Evolutionary conservation across 2,797 vertebrate species (phyloP), one percentile per base, ranked within the genome.

Genomic region (Garrulus glandarius): DNA sequence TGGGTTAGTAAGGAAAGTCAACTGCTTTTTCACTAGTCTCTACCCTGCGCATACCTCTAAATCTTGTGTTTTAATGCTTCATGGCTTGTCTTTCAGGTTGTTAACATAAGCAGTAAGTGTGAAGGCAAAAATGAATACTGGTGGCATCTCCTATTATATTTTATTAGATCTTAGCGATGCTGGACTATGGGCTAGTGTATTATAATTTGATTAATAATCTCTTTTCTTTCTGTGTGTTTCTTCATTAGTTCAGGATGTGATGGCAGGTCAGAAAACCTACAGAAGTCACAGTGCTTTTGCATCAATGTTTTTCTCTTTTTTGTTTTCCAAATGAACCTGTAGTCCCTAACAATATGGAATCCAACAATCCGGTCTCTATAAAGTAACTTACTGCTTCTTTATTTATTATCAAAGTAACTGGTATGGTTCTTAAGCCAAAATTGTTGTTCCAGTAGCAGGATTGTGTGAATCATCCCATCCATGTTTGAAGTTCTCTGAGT

Each of bases 291-390:
- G 13, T 60, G 34, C 22, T 63, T 86, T 70, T 78, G 13, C 5
- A 3, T 68, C 30, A 15, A 1, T 65, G 11, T 5, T 87, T 55
- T 29, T 22, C 12, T 3, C 0, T 10, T 14, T 30, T 16, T 13
- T 47, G 5, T 10, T 56, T 10, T 12, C 19, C 15, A n/a, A 15
- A 41, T 37, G n/a, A 79, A 23, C 16, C n/a, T 76, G 18, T 65
- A 47, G 57, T 86, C 39, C 79, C 17, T 59, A 81, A 21, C 29
- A 53, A 10, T 19, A 53, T 23, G 13, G 11, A 76, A 30, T 79
- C 44, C 27, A 68, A 13, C 37, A 53, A 1, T 27, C 27, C 1
- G 5, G 16, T 79, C 39, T 65, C 36, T 60, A 0, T 34, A 43
- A 79, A 69, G 6, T 23, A 39, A 30, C 5, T 57, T 49, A 41